These are phyloP conservation scores for Neogale vison DNA, from an alignment of 2,113 vertebrate species.

Conservation along the genomic window DNA sequence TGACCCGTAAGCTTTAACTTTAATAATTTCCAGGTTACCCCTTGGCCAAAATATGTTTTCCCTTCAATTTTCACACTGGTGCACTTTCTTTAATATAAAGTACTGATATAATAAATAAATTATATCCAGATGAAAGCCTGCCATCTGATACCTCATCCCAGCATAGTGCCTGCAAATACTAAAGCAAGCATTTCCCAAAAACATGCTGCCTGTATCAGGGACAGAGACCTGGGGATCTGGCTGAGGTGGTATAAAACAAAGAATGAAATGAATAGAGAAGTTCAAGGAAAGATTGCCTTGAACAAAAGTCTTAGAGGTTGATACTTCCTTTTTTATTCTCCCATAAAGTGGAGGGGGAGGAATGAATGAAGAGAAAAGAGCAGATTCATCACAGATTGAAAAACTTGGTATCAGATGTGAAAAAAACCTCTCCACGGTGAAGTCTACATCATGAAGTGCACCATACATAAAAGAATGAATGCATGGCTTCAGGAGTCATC, in stretches of 20 bases:
- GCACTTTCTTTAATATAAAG: conserved; percentile 80
- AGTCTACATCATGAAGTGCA: neutral
- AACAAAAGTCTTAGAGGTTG: conserved; percentile 15
- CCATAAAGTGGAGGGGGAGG: neutral
- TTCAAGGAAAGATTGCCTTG: conserved; percentile 43
- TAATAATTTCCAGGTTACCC: conserved; percentile 85
- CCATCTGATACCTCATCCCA: conserved; percentile 72
- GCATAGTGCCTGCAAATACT: conserved; percentile 53
- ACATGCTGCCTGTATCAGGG: neutral
- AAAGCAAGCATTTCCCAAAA: conserved; percentile 61
- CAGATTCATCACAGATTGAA: neutral
- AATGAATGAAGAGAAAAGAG: neutral
- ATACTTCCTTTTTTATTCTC: neutral
- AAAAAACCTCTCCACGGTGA: fast-evolving
- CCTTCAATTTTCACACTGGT: conserved; percentile 80
- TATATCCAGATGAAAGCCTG: conserved; percentile 83
- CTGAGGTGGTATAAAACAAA: neutral
- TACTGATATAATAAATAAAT: conserved; percentile 84
- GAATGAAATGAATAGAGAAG: neutral
- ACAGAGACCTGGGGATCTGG: conserved; percentile 29
- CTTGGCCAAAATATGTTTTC: conserved; percentile 75
- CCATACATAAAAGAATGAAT: neutral
- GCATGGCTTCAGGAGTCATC: neutral
- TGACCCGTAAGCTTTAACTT: conserved; percentile 82
- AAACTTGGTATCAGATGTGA: conserved; percentile 1